These are phyloP conservation scores for Diploptera punctata DNA, from an alignment of 2,888 invertebrate genomes.

Conservation along the genomic window DNA sequence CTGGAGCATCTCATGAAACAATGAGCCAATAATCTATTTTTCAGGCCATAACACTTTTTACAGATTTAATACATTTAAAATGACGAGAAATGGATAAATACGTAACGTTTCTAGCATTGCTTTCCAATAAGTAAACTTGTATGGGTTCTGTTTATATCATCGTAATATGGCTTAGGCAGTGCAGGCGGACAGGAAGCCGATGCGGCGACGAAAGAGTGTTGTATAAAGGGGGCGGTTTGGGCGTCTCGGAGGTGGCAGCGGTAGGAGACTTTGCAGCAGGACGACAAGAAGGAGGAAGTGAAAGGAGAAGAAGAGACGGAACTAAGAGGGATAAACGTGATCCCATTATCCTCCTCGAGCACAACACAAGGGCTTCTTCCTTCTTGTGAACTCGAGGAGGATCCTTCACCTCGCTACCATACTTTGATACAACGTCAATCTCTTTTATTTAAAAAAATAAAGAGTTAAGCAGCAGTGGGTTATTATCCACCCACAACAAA, in stretches of 20 bases:
- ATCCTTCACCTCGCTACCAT: constrained; percentile 17
- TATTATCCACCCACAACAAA: no score
- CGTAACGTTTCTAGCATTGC: no score
- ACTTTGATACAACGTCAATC: constrained; percentile 18
- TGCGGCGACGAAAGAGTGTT: constrained; percentile 15
- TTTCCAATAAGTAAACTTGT: no score
- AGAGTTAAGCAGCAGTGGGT: no score
- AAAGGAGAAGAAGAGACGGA: constrained; percentile 24
- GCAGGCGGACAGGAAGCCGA: background rate
- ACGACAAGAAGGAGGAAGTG: background rate
- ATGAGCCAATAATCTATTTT: no score
- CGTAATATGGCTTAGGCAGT: constrained; percentile 26
- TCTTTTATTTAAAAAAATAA: no score
- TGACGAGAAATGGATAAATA: no score
- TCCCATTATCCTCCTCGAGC: constrained; percentile 36
- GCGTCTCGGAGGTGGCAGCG: constrained; percentile 10
- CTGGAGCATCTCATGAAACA: no score
- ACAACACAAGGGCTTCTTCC: constrained; percentile 18
- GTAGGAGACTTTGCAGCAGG: constrained; percentile 10
- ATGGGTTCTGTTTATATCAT: no score
- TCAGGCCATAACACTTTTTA: no score
- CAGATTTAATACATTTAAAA: no score
- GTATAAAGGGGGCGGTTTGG: constrained; percentile 29
- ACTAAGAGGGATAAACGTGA: constrained; percentile 39
- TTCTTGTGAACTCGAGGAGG: constrained; percentile 18